Evolutionary conservation across 1,140 invertebrate species (phyloP).

Genomic region (Pseudomyrmex cubaensis): DNA sequence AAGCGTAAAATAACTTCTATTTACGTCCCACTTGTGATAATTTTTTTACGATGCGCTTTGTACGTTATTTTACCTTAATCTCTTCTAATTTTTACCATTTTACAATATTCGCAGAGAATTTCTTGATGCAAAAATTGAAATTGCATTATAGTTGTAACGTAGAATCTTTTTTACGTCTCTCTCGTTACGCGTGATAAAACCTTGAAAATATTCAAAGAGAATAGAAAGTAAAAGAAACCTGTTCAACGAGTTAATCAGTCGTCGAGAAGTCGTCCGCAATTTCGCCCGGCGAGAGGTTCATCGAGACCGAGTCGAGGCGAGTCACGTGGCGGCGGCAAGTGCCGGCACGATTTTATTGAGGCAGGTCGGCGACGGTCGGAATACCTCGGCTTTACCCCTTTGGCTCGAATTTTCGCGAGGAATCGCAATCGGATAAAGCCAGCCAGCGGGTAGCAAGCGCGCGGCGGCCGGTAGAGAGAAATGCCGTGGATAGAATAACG

Average conservation of each 20-base stretch:
- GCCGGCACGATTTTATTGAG: constrained; percentile 54
- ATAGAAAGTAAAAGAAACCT: neutral
- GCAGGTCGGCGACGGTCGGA: constrained; percentile 54
- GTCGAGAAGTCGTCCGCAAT: constrained; percentile 25
- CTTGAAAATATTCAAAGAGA: neutral
- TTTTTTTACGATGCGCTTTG: too few species aligned
- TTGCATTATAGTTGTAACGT: neutral
- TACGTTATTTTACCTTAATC: neutral
- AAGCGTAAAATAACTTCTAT: constrained; percentile 4
- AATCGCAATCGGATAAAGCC: constrained; percentile 64
- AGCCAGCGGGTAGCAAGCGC: constrained; percentile 34
- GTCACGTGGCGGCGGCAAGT: constrained; percentile 41
- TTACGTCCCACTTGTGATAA: too few species aligned
- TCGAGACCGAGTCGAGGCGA: constrained; percentile 47
- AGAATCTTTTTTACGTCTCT: too few species aligned
- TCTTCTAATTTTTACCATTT: neutral
- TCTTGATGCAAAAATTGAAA: neutral
- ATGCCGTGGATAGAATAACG: constrained; percentile 71
- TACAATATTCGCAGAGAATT: neutral
- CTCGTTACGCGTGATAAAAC: neutral
- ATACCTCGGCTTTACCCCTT: constrained; percentile 60
- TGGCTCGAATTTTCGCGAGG: constrained; percentile 55
- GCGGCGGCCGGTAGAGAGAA: constrained; percentile 63
- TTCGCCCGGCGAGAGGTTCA: constrained; percentile 33
- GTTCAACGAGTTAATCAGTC: constrained; percentile 20